Evolutionary conservation across 2,797 vertebrate genomes (phyloP).

Genomic region (Tragopan temminckii): DNA sequence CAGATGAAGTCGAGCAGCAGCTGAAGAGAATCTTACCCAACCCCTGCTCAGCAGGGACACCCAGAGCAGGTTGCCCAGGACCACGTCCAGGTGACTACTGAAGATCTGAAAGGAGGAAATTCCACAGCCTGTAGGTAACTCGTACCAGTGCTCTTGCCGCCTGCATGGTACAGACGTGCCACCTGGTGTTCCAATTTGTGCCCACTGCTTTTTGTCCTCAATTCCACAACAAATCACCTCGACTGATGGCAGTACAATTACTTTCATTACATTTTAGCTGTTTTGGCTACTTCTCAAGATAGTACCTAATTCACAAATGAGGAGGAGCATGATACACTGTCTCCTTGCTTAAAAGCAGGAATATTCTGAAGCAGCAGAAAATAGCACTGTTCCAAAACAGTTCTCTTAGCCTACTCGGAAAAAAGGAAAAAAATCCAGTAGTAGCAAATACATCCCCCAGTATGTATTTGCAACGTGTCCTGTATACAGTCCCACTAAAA

Average conservation of each 20-base stretch:
- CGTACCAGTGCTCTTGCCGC: not conserved
- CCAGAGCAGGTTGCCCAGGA: not conserved
- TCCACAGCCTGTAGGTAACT: not conserved
- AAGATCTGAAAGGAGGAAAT: not conserved
- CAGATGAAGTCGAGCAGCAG: not conserved
- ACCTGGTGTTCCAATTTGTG: not conserved
- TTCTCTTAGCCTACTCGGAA: not conserved
- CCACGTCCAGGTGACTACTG: not conserved
- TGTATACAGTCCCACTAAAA: not conserved
- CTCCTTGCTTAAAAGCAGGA: not conserved
- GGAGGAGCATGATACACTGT: not conserved
- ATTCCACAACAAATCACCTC: not conserved
- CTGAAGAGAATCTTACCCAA: not conserved
- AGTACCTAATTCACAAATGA: not conserved
- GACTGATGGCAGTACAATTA: not conserved
- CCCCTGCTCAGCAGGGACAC: not conserved
- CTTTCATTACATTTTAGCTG: not conserved
- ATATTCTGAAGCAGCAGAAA: not conserved
- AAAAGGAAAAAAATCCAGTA: not conserved
- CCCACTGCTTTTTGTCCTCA: not conserved
- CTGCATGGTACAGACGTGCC: no score
- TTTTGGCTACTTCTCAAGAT: not conserved
- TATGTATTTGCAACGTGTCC: not conserved
- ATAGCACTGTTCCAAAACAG: not conserved
- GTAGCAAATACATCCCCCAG: not conserved